Percentiles rank a stretch among this genome's conserved stretches.
These are phyloP conservation scores for Sebastes glaucus DNA, from an alignment of 2,797 vertebrate genomes.

Conservation along the genomic window DNA sequence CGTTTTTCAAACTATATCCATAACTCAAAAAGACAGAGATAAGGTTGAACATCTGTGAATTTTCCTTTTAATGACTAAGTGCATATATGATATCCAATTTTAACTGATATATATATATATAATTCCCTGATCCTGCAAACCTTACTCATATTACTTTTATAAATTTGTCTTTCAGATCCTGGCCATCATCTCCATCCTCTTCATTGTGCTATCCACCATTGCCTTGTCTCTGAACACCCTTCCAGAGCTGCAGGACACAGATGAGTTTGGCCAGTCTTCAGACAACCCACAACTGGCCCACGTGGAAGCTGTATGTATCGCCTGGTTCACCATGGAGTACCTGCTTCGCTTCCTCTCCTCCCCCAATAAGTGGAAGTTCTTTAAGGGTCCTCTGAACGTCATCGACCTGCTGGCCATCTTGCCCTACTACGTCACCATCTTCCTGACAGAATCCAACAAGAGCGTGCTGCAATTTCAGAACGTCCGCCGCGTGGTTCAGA, in stretches of 20 bases:
- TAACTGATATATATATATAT: background rate
- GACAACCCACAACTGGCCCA: constrained; percentile 98
- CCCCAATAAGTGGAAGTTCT: constrained; percentile 99
- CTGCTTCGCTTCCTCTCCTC: constrained; percentile 97
- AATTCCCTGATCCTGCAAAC: background rate
- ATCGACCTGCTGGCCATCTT: constrained; percentile 97
- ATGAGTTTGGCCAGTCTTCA: constrained; percentile 93
- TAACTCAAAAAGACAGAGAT: too few relatives aligned
- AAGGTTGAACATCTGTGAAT: too few relatives aligned
- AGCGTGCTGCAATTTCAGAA: constrained; percentile 99
- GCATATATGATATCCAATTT: background rate
- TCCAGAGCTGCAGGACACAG: constrained; percentile 94
- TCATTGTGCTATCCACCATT: constrained; percentile 99
- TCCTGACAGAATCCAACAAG: constrained; percentile 99
- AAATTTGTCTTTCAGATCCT: constrained; percentile 89
- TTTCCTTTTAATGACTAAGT: background rate
- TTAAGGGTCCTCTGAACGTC: constrained; percentile 97
- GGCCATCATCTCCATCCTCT: constrained; percentile 99
- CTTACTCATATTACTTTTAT: constrained; percentile 27
- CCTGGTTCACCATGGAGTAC: constrained; percentile 99
- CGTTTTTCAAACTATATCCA: too few relatives aligned
- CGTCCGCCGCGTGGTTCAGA: constrained; percentile 95
- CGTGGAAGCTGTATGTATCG: constrained; percentile 97
- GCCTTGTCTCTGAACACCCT: constrained; percentile 99
- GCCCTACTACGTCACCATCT: constrained; percentile 98